A percentile compares a stretch with the other conserved stretches of the same genome.
These are phyloP conservation scores for Blennius ocellaris DNA, from an alignment of 2,113 vertebrate species.

Conservation along the genomic window DNA sequence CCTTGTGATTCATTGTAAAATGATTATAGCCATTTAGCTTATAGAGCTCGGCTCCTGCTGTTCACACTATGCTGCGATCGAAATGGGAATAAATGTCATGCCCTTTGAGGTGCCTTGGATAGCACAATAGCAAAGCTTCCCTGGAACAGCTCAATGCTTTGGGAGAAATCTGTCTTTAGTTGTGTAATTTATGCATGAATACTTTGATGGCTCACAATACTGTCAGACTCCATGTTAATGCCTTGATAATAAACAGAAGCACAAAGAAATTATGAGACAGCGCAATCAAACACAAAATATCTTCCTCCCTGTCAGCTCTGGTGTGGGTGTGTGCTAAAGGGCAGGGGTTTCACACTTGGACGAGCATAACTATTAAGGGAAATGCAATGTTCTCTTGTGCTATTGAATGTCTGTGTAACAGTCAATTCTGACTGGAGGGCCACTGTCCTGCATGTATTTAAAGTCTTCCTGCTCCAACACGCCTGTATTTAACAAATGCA, in stretches of 20 bases:
- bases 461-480: too few species aligned
- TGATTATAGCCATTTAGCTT: not conserved
- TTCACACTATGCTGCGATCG: slow-evolving; percentile 20
- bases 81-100: slow-evolving; percentile 54
- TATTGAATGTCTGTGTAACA: not conserved
- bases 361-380: slow-evolving; percentile 14
- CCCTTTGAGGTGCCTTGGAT: slow-evolving; percentile 47
- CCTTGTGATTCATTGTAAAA: not conserved
- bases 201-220: not conserved
- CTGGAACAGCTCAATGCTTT: slow-evolving; percentile 10
- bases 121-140: slow-evolving; percentile 17
- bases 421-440: too few species aligned
- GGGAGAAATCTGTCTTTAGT: slow-evolving; percentile 10
- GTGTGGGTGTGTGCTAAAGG: slow-evolving; percentile 19
- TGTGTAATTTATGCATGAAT: slow-evolving; percentile 2
- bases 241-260: slow-evolving; percentile 7
- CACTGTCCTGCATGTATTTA: too few species aligned
- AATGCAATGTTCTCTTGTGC: not conserved
- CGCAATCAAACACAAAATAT: slow-evolving; percentile 14
- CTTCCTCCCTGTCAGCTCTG: slow-evolving; percentile 17
- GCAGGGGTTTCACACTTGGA: slow-evolving; percentile 17
- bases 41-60: slow-evolving; percentile 9
- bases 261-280: slow-evolving; percentile 13
- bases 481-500: too few species aligned
- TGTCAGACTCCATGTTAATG: slow-evolving; percentile 7